Conservation (phyloP, 2,888 invertebrate species). For the Nomada ferruginata region DNA sequence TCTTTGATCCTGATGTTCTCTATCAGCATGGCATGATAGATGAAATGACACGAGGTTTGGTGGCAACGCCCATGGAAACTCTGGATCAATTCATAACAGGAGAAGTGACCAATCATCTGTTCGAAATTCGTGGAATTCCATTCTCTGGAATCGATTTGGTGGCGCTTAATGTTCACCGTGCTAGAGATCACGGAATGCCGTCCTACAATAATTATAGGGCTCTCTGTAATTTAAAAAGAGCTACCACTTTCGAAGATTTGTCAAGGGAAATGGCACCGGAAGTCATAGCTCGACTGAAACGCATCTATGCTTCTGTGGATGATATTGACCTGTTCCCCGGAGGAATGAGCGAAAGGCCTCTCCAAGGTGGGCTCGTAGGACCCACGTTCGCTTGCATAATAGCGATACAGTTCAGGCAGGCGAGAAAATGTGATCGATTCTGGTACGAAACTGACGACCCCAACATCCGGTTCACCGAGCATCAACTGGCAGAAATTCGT, state of each 20-base stretch:
- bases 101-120: constrained; percentile 97
- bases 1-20: constrained; percentile 95
- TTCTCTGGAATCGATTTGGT: constrained; percentile 97
- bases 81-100: constrained; percentile 97
- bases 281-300: constrained; percentile 91
- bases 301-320: constrained; percentile 94
- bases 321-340: constrained; percentile 99
- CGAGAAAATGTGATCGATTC: constrained; percentile 96
- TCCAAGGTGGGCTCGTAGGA: constrained; percentile 96
- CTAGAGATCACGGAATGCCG: constrained; percentile 94
- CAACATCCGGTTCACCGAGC: constrained; percentile 91
- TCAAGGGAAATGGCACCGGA: constrained; percentile 94
- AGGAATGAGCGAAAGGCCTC: constrained; percentile 94
- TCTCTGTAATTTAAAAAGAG: constrained; percentile 94
- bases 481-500: constrained; percentile 94
- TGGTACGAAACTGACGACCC: constrained; percentile 97
- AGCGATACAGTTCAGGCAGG: constrained; percentile 95
- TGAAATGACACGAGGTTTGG: constrained; percentile 93
- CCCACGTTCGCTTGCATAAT: constrained; percentile 98
- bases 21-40: constrained; percentile 91
- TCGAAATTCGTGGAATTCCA: constrained; percentile 94
- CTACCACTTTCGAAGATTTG: constrained; percentile 93
- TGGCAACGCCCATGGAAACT: constrained; percentile 96
- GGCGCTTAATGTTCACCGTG: constrained; percentile 95
- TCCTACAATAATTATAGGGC: constrained; percentile 96